Evolutionary conservation across 2,888 invertebrate species (phyloP), one percentile per base, ranked within the genome.

Genomic region (Drosophila emarginata): DNA sequence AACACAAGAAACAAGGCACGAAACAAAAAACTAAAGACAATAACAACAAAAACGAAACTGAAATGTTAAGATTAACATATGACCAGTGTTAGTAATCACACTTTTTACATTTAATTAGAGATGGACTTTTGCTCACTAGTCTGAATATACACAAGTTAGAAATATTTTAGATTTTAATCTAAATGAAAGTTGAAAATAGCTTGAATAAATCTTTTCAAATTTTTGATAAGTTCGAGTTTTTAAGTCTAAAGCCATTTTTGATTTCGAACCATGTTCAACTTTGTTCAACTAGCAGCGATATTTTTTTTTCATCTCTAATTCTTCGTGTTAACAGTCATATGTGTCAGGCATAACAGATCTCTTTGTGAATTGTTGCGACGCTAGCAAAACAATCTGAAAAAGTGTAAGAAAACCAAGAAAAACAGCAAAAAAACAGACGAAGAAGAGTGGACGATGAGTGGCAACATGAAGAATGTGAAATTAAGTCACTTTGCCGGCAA

Each of bases 401-500:
- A 59, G 18, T 15, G 11, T 15, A 28, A 21, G 4, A 45, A 21
- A 45, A 12, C 1, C 21, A 0, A 9, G 40, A 45, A 45, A 40
- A 45, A 45, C 45, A 12, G 21, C 18, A 45, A 12, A 45, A 4
- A 21, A 45, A 45, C 18, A 11, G 0, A 45, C 11, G 36, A 28
- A 15, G 39, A 12, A 12, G 40, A 21, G 45, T 26, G 15, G 64
- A 64, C 39, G 74, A 85, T 77, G 89, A 77, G 80, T 69, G 63
- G 86, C 40, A 86, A 80, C 57, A 11, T 86, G 2, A 82, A 83
- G 60, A 86, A 72, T 52, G 15, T 83, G 0, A 82, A 82, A 51
- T 62, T 82, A 59, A 69, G 64, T 62, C 86, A 82, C 37, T 83
- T 82, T 51, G 83, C 78, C 11, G 72, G 75, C 26, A 61, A 54